Evolutionary conservation across 2,797 vertebrate genomes (phyloP).

Genomic region (Macrochelys suwanniensis): DNA sequence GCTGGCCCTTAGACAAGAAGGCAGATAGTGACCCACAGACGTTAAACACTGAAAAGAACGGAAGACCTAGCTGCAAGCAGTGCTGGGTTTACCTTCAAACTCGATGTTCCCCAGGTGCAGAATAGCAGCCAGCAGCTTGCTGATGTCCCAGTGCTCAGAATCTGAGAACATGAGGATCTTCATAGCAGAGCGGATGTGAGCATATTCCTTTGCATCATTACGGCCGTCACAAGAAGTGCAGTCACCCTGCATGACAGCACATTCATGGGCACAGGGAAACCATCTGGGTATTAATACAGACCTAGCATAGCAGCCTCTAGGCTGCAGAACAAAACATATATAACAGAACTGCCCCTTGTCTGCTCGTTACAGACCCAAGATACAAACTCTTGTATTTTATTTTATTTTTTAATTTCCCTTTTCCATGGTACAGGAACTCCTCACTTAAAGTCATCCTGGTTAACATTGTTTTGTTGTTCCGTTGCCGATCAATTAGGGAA

Average conservation of each 20-base stretch:
- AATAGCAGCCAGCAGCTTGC: constrained; percentile 92
- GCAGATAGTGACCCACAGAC: background rate
- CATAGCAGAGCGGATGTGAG: constrained; percentile 92
- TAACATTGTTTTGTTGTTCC: no score
- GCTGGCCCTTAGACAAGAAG: background rate
- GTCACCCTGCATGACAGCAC: constrained; percentile 85
- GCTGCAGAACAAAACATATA: background rate
- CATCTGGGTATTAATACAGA: background rate
- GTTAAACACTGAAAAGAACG: background rate
- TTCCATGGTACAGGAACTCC: background rate
- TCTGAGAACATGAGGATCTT: constrained; percentile 96
- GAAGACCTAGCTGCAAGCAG: background rate
- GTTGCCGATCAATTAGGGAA: no score
- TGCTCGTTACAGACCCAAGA: fast-evolving
- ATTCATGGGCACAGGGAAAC: background rate
- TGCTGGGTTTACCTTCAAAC: constrained; percentile 86
- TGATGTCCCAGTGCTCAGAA: constrained; percentile 92
- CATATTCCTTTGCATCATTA: constrained; percentile 90
- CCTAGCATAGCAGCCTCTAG: background rate
- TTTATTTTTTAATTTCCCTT: background rate
- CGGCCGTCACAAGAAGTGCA: constrained; percentile 91
- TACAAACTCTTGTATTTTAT: background rate
- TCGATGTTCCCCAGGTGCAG: constrained; percentile 94
- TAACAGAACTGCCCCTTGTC: background rate
- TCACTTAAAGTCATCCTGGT: no score